Conservation (phyloP, 2,797 vertebrate genomes). For the Sorex maritimensis region DNA sequence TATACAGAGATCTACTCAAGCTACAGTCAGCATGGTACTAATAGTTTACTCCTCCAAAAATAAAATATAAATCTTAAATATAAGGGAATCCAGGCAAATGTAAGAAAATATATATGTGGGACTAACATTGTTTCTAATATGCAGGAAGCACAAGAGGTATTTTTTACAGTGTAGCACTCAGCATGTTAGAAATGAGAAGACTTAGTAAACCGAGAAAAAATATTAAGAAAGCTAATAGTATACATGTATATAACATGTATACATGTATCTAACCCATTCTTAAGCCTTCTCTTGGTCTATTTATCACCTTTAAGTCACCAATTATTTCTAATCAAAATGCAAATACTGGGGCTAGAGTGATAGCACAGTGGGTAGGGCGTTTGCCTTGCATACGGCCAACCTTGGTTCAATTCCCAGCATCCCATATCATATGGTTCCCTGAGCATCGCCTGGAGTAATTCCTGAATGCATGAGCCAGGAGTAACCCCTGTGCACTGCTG, state of each 20-base stretch:
- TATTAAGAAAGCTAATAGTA: not conserved
- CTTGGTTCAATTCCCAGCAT: too few relatives aligned
- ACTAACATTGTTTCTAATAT: not conserved
- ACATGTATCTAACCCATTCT: too few relatives aligned
- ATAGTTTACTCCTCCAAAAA: not conserved
- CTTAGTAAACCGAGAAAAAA: not conserved
- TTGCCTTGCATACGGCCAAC: too few relatives aligned
- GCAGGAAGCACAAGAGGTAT: not conserved
- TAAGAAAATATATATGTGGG: not conserved
- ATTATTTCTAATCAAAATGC: constrained; percentile 42
- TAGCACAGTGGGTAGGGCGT: too few relatives aligned
- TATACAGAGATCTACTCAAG: not conserved
- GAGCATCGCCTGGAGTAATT: too few relatives aligned
- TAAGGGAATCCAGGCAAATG: not conserved
- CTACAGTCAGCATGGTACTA: not conserved
- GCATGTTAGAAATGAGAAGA: constrained; percentile 7
- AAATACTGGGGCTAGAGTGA: not conserved
- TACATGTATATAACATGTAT: too few relatives aligned
- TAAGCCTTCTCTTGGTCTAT: too few relatives aligned
- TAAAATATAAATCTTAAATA: not conserved
- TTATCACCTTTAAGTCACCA: not conserved
- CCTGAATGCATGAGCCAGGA: too few relatives aligned
- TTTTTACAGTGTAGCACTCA: not conserved
- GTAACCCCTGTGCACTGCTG: too few relatives aligned
- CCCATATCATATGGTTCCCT: too few relatives aligned